Base-by-base conservation (phyloP, 2,113 vertebrate genomes). In the Hippocampus guttulatus region DNA sequence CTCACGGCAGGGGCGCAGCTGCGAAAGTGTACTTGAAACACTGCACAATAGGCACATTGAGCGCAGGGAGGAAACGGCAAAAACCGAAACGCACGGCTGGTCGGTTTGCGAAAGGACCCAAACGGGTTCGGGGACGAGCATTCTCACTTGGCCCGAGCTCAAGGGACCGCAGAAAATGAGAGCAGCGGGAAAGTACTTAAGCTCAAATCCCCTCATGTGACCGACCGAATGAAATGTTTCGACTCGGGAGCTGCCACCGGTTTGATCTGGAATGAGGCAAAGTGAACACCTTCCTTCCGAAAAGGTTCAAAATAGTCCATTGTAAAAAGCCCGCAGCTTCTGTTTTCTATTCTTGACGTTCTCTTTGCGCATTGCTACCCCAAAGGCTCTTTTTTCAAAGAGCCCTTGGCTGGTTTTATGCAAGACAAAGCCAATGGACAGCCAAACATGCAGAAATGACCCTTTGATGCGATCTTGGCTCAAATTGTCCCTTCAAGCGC, bases 131-230 rank as follows among this genome's bases (percentile, higher is more conserved):
- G 52, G 30, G 10, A 52, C 25, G n/a, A 33, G 51, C 65, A 54
- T 54, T 52, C 5, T 33, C 20, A 30, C 27, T 30, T n/a, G 18
- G 21, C 49, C 5, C 7, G 38, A 20, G 33, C 18, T 54, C 64
- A 45, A 65, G 15, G 11, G 41, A 52, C 1, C n/a, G 20, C 30
- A 52, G 47, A 33, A 67, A 40, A 51, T 2, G 47, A 20, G 15
- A 11, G 58, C 65, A 61, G 68, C 68, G 68, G 64, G 51, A 23
- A 40, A 18, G n/a, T 38, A 8, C n/a, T 45, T n/a, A 27, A 25
- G 8, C 3, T 73, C 7, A 25, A 60, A 57, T 62, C 57, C 49
- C 12, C 16, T 68, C 71, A 71, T 68, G 68, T 71, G 68, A 71
- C 65, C 33, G 33, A 38, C 33, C 6, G 33, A 38, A 38, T 62